Evolutionary conservation across 2,888 invertebrate species (phyloP), one percentile per base, ranked within the genome.

Genomic region (Idaea biselata): DNA sequence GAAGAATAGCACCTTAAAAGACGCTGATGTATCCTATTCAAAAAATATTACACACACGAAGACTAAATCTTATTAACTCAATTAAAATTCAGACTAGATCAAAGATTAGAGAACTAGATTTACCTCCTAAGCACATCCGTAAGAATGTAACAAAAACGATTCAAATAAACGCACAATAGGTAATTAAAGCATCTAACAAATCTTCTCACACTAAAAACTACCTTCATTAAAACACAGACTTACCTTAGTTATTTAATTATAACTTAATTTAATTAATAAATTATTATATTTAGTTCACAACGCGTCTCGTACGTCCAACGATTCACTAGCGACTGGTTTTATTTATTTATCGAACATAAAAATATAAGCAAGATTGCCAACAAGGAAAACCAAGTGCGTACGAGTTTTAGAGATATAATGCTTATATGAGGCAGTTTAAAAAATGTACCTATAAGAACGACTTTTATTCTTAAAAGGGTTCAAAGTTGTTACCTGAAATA

Each of bases 271-370:
- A 44, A 44, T 44, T 8, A 44, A 44, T 44, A 8, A 44, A 3
- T 11, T 8, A 14, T 44, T 44, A n/a, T 8, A 44, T 33, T 11
- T 3, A 33, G 11, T 44, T 44, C 44, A 44, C 44, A 44, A 44
- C 11, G 14, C 44, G 44, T 44, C 44, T 44, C 1, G 44, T 8
- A 8, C 44, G 7, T 61, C 60, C 69, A 72, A 78, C 77, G 77
- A 69, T 75, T 72, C 59, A 70, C 60, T 68, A 63, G 66, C 58
- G 70, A 85, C 86, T 85, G 85, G 77, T 72, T 75, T 66, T 18
- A 58, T 18, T 18, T 58, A 31, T 57, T 70, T 67, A 63, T 67
- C 68, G 71, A 67, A 69, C 60, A 73, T 8, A 79, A 79, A 77
- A 75, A 73, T 68, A 70, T 65, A 69, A 25, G 25, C 25, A 25